Base-by-base conservation (phyloP, 2,888 invertebrate species). In the Drosophila mulleri region DNA sequence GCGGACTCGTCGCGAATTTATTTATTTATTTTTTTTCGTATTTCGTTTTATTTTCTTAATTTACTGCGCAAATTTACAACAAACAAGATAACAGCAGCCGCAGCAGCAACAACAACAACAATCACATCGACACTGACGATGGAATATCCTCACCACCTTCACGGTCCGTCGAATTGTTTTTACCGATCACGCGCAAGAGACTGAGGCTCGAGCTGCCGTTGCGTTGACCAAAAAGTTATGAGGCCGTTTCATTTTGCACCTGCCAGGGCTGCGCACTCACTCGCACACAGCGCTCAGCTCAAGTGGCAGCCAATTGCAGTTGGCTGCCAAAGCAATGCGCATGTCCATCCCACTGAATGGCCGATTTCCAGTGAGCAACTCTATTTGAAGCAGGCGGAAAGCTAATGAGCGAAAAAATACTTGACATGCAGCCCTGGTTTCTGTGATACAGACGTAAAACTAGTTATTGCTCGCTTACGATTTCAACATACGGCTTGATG, bases 141-240 rank as follows among this genome's bases (percentile, higher is more conserved):
- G 69, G 76, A 72, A 80, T 80, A 78, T 82, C 90, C 88, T 87
- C 84, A 81, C 63, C 89, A 83, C 85, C 88, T 89, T 82, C 85
- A 82, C 82, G 75, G 83, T 85, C 84, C 84, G 84, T 67, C 81
- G 75, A 82, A 75, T 80, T 76, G 76, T 76, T 76, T 75, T 73
- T 75, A 88, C 88, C 87, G 86, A 87, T 89, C 86, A 83, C 83
- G 87, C 83, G 88, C 77, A 81, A 86, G 87, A 83, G 84, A 88
- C 87, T 86, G 78, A 82, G 72, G 59, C 68, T 71, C 44, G 67
- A 78, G 68, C 54, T 68, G 78, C 64, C 76, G 69, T 72, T 75
- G 75, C 75, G 73, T 68, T 75, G 70, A 81, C 85, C 85, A 84
- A 85, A 88, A 85, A 79, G 69, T 77, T 79, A 76, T 77, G 77